phyloP scores from a whole-genome alignment of 1,140 invertebrate species.

The Brachionus sp. region DNA sequence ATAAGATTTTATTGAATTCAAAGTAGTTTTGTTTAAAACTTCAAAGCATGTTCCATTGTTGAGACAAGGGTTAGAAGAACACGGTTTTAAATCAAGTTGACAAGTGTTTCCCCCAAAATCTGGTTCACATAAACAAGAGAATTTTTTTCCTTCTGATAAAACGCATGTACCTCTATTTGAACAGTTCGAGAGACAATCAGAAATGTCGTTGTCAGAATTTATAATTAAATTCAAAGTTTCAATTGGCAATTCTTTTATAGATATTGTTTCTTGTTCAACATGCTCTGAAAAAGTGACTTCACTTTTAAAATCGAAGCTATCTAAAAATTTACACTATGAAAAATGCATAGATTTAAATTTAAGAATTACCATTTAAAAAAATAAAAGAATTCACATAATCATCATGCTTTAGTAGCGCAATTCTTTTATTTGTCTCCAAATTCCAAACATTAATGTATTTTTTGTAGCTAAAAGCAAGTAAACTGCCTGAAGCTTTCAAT shows the following conservation, averaged over 20 bases:
- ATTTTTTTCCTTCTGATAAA: not conserved
- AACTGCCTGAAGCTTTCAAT: not conserved
- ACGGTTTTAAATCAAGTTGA: not conserved
- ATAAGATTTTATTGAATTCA: not conserved
- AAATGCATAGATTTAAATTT: not conserved
- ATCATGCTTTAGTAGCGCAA: not conserved
- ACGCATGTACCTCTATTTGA: constrained; percentile 20
- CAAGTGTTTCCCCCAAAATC: not conserved
- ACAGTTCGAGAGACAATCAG: constrained; percentile 6
- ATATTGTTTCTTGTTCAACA: not conserved
- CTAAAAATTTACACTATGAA: not conserved
- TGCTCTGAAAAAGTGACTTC: not conserved
- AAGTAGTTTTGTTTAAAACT: not conserved
- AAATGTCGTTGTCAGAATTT: not conserved
- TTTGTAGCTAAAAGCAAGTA: not conserved
- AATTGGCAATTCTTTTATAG: not conserved
- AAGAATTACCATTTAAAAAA: not conserved
- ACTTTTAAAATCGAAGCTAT: not conserved
- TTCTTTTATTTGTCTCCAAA: not conserved
- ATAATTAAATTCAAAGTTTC: not conserved
- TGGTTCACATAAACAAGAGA: not conserved
- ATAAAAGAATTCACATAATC: not conserved
- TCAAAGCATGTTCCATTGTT: not conserved
- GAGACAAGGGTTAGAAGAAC: constrained; percentile 11
- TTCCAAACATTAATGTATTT: not conserved